Evolutionary conservation across 2,797 vertebrate genomes (phyloP), one percentile per base, ranked within the genome.

Genomic region (Falco berigora): DNA sequence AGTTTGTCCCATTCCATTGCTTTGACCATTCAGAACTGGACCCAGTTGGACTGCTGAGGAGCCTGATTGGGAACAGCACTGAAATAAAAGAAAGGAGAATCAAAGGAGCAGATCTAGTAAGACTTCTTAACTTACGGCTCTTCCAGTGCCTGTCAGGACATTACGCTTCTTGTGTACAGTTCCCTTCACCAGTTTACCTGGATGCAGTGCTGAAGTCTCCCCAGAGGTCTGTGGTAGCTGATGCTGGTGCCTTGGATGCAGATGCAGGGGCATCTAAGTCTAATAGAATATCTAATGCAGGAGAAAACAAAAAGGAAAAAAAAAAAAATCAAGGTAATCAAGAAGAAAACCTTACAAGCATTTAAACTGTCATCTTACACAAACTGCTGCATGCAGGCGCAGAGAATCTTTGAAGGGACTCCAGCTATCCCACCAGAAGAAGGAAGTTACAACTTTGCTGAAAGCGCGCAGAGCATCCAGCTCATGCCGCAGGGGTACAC

Each of bases 181-280:
- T 61, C 30, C n/a, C 27, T 67, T 63, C 72, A 71, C 18, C 18
- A 74, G 11, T 40, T 97, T 98, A 99, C 98, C 99, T 99, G 56
- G 98, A 96, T 49, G 98, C 98, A 75, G 98, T 98, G 85, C 98
- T 99, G 95, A 99, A 99, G 92, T 99, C 99, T 95, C 98, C 99
- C 99, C 99, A 99, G 95, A 99, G 97, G 96, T 99, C 99, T 85
- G 97, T 97, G 92, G 97, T 88, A 79, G 97, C 79, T 94, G 98
- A 77, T 30, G 91, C 94, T 92, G 98, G 67, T 92, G 97, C 95
- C 42, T 97, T 98, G 55, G 98, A 97, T 85, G 98, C 98, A 88
- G 98, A 98, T 91, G 98, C 98, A 80, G 98, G 98, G 95, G 98
- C 98, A 95, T 99, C 99, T 94, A 99, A 97, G 81, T 99, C 99